Evolutionary conservation across 2,113 vertebrate genomes (phyloP).

Genomic region (Sitta europaea): DNA sequence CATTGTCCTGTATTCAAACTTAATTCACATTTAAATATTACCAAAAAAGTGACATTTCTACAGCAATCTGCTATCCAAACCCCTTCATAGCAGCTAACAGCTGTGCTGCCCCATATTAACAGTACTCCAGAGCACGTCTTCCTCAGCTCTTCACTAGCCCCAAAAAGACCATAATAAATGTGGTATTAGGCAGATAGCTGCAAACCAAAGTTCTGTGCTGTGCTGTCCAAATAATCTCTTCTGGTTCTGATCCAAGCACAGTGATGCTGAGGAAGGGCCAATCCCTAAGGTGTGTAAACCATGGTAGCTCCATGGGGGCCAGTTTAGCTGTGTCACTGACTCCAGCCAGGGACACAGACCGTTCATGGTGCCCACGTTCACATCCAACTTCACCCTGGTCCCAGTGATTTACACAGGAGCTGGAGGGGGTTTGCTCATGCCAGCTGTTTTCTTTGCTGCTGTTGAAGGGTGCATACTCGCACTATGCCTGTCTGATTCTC

Average conservation of each 20-base stretch:
- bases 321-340: background rate
- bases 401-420: background rate
- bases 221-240: background rate
- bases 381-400: background rate
- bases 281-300: fast-evolving
- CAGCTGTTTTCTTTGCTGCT: background rate
- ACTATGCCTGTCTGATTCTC: background rate
- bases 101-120: background rate
- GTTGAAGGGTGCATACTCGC: background rate
- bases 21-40: background rate
- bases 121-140: background rate
- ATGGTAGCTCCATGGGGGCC: background rate
- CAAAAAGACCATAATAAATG: background rate
- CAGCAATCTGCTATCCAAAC: background rate
- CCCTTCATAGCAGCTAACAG: background rate
- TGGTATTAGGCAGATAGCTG: background rate
- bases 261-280: background rate
- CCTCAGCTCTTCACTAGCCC: background rate
- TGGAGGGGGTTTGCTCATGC: background rate
- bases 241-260: background rate
- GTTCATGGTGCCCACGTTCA: background rate
- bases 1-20: background rate
- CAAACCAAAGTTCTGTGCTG: background rate
- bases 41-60: background rate
- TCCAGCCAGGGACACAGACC: background rate